These are phyloP conservation scores for Hippocampus guttulatus DNA, from an alignment of 2,113 vertebrate genomes.

Conservation along the genomic window DNA sequence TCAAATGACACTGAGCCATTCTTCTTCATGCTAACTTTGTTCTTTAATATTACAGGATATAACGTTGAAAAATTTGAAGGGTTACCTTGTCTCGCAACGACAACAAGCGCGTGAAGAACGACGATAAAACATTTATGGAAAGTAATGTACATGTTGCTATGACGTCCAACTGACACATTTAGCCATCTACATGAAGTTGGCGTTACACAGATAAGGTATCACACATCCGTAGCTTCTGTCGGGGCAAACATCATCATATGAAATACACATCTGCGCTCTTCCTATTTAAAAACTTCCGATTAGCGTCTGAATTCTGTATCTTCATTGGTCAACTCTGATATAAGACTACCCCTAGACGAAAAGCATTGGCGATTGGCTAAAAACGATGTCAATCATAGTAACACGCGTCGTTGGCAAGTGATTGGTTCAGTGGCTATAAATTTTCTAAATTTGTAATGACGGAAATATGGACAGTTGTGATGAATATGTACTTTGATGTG, in stretches of 20 bases:
- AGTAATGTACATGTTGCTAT: conserved; percentile 25
- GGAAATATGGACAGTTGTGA: too few relatives aligned
- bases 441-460: too few relatives aligned
- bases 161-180: accelerated
- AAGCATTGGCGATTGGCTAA: not conserved
- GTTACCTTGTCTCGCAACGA: conserved; percentile 34
- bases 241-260: not conserved
- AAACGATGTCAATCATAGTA: conserved; percentile 29
- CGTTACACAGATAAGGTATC: accelerated
- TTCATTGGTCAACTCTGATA: conserved; percentile 32
- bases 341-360: not conserved
- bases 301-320: not conserved
- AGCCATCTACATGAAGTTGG: not conserved
- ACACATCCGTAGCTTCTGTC: not conserved
- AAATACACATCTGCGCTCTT: not conserved
- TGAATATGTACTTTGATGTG: too few relatives aligned
- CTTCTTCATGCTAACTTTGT: not conserved
- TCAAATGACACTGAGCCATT: not conserved
- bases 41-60: not conserved
- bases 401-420: too few relatives aligned
- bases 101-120: conserved; percentile 15
- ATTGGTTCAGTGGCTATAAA: too few relatives aligned
- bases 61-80: conserved; percentile 6
- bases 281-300: conserved; percentile 52
- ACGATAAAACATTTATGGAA: conserved; percentile 20